Evolutionary conservation across 2,797 vertebrate genomes (phyloP).

Genomic region (Anisognathus igniventris): DNA sequence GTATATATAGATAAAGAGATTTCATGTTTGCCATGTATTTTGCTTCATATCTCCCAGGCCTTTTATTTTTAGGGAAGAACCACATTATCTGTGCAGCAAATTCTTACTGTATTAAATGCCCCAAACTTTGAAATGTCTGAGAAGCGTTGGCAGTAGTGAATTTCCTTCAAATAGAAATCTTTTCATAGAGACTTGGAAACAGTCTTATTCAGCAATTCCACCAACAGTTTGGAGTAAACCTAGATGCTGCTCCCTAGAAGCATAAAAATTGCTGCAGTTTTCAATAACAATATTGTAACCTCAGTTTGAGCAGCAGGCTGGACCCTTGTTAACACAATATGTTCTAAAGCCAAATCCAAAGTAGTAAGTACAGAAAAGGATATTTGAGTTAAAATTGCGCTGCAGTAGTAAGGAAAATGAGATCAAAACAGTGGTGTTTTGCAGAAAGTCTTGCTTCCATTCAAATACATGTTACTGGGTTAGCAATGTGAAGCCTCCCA

Average conservation of each 20-base stretch:
- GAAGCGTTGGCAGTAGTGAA: background rate
- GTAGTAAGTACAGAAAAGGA: background rate
- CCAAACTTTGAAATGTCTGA: background rate
- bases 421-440: background rate
- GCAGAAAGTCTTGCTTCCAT: background rate
- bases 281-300: background rate
- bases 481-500: background rate
- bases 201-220: background rate
- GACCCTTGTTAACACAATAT: background rate
- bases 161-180: background rate
- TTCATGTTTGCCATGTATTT: background rate
- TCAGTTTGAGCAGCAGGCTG: background rate
- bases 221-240: background rate
- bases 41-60: background rate
- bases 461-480: accelerated
- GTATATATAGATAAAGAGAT: background rate
- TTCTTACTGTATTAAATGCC: background rate
- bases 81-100: background rate
- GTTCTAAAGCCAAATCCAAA: background rate
- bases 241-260: background rate
- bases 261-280: background rate
- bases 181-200: background rate
- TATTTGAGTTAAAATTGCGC: background rate
- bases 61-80: background rate
- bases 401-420: background rate